These are phyloP conservation scores for Fistularia tabacaria DNA, from an alignment of 2,797 vertebrate genomes.

Conservation along the genomic window DNA sequence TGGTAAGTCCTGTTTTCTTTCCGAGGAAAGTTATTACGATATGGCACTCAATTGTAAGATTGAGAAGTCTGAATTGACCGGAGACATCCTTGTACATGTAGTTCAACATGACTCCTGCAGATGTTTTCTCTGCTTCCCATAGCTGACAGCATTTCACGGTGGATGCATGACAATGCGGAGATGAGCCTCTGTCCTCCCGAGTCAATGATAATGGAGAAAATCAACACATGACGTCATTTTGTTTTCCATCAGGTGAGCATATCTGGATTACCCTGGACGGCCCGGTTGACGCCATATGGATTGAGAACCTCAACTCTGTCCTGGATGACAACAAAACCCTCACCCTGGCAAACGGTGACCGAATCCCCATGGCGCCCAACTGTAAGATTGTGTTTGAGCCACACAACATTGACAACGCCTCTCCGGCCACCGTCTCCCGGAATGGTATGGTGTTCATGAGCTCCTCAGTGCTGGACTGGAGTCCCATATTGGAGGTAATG, in stretches of 20 bases:
- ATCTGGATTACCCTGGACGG: conserved; percentile 94
- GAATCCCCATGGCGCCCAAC: conserved; percentile 87
- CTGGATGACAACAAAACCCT: conserved; percentile 92
- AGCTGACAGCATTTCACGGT: too few species aligned
- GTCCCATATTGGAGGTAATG: conserved; percentile 62
- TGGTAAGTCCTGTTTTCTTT: too few species aligned
- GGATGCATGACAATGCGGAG: too few species aligned
- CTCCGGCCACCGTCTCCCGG: conserved; percentile 78
- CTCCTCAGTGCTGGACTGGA: conserved; percentile 79
- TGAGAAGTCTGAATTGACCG: too few species aligned
- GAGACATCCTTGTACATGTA: too few species aligned
- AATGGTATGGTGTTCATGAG: conserved; percentile 84
- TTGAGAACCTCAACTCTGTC: conserved; percentile 93
- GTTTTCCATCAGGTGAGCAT: conserved; percentile 66
- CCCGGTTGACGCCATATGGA: conserved; percentile 93
- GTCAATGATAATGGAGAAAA: too few species aligned
- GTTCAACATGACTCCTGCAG: too few species aligned
- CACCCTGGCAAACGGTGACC: conserved; percentile 89
- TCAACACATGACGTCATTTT: conserved; percentile 11
- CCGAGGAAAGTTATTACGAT: too few species aligned
- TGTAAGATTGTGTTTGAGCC: conserved; percentile 86
- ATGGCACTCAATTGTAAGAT: too few species aligned
- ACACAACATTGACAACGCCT: conserved; percentile 82
- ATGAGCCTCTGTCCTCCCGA: too few species aligned
- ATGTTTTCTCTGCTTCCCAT: too few species aligned